Conservation (phyloP, 2,888 invertebrate species). For the Pharmacophagus antenor region DNA sequence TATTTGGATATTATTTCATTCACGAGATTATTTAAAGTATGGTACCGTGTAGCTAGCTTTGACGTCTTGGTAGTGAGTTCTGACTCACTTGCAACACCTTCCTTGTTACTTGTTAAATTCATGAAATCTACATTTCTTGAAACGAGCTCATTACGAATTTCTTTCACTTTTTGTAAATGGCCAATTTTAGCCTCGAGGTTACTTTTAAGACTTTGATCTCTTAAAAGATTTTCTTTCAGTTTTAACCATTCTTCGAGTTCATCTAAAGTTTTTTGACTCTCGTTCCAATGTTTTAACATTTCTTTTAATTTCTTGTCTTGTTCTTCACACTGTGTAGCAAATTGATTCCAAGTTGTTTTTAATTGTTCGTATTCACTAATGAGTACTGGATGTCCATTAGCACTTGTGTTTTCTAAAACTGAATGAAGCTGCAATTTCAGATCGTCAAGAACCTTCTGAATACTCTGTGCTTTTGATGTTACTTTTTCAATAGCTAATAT, state of each 20-base stretch:
- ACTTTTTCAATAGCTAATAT: constrained; percentile 88
- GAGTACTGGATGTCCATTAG: constrained; percentile 87
- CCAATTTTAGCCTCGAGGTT: constrained; percentile 90
- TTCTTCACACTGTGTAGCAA: constrained; percentile 85
- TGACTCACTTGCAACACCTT: constrained; percentile 87
- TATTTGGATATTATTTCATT: constrained; percentile 92
- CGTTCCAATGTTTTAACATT: constrained; percentile 89
- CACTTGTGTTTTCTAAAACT: constrained; percentile 88
- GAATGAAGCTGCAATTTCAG: constrained; percentile 86
- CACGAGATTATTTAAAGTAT: constrained; percentile 88
- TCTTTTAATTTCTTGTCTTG: constrained; percentile 87
- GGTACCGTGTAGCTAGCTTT: constrained; percentile 89
- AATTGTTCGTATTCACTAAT: constrained; percentile 88
- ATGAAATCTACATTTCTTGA: constrained; percentile 85
- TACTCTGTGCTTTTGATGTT: constrained; percentile 86
- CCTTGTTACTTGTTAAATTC: constrained; percentile 84
- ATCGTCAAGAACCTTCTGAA: constrained; percentile 85
- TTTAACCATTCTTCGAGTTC: constrained; percentile 92
- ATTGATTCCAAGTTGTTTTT: constrained; percentile 87
- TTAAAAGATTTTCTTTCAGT: constrained; percentile 90
- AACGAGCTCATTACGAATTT: constrained; percentile 85
- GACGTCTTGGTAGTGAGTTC: constrained; percentile 88
- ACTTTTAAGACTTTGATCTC: constrained; percentile 93
- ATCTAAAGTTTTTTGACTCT: constrained; percentile 89
- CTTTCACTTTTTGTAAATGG: constrained; percentile 88